Evolutionary conservation across 2,113 vertebrate genomes (phyloP).

Genomic region (Beaufortia kweichowensis): DNA sequence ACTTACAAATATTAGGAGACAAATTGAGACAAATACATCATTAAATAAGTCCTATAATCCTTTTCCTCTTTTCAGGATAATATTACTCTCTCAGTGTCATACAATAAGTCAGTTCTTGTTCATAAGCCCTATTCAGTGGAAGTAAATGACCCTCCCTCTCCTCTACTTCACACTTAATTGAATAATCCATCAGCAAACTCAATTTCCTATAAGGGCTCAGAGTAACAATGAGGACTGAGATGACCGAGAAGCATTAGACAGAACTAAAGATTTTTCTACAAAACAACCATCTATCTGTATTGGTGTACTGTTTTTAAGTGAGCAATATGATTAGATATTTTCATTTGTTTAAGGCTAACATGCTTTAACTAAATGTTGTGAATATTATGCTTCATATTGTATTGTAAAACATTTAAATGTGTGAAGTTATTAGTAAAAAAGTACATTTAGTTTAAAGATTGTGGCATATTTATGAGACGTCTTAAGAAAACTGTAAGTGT

Average conservation of each 20-base stretch:
- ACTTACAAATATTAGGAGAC: no score
- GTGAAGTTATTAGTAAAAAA: not conserved
- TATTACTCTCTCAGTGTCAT: slow-evolving; percentile 43
- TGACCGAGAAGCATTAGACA: slow-evolving; percentile 32
- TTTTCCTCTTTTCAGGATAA: slow-evolving; percentile 35
- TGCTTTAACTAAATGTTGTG: not conserved
- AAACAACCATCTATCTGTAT: not conserved
- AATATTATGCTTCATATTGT: not conserved
- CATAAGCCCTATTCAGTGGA: slow-evolving; percentile 35
- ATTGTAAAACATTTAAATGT: not conserved
- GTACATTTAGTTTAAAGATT: not conserved
- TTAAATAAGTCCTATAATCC: slow-evolving; percentile 33
- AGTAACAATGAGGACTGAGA: slow-evolving; percentile 12
- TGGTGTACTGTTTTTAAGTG: not conserved
- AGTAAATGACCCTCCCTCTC: slow-evolving; percentile 39
- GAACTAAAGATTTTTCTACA: not conserved
- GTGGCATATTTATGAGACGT: not conserved
- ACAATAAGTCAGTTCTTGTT: slow-evolving; percentile 22
- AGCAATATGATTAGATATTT: not conserved
- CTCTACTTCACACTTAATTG: slow-evolving; percentile 48
- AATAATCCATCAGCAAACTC: slow-evolving; percentile 58
- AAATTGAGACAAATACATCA: no score
- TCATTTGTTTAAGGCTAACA: no score
- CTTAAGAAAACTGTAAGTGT: not conserved
- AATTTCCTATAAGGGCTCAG: slow-evolving; percentile 53